phyloP scores from a whole-genome alignment of 1,140 invertebrate genomes.

The Choristoneura fumiferana region DNA sequence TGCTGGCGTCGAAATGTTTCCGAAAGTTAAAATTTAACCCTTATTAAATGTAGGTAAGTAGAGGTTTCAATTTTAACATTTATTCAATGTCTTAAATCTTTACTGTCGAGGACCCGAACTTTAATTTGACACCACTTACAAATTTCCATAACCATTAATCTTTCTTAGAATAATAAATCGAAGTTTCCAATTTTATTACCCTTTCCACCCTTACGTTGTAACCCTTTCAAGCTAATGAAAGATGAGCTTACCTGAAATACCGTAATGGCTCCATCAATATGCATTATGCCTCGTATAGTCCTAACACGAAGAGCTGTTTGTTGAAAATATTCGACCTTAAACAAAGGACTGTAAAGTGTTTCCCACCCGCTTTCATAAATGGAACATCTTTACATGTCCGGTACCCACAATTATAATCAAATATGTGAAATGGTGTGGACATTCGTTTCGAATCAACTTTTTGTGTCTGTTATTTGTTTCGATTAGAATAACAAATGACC shows the following conservation, averaged over 20 bases:
- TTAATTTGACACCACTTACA: not conserved
- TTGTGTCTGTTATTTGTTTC: slow-evolving; percentile 33
- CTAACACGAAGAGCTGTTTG: slow-evolving; percentile 9
- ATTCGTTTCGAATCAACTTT: slow-evolving; percentile 47
- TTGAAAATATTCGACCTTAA: too few relatives aligned
- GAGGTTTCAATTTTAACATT: too few relatives aligned
- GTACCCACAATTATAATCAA: slow-evolving; percentile 49
- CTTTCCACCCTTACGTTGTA: slow-evolving; percentile 31
- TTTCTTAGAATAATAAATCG: slow-evolving; percentile 52
- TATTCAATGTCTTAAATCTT: too few relatives aligned
- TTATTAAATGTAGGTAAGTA: too few relatives aligned
- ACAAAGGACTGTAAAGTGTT: too few relatives aligned
- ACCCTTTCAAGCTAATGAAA: slow-evolving; percentile 52
- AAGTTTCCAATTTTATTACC: slow-evolving; percentile 55
- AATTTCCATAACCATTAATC: slow-evolving; percentile 37
- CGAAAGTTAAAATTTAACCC: too few relatives aligned
- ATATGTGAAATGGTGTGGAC: slow-evolving; percentile 36
- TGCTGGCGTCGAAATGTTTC: too few relatives aligned
- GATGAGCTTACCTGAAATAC: slow-evolving; percentile 49
- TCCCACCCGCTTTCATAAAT: too few relatives aligned
- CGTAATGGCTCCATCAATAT: slow-evolving; percentile 56
- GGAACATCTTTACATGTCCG: slow-evolving; percentile 19
- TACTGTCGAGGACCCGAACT: too few relatives aligned
- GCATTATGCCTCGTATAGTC: slow-evolving; percentile 48
- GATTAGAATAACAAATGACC: slow-evolving; percentile 25